phyloP scores from a whole-genome alignment of 2,113 vertebrate species.

The Vulpes vulpes region DNA sequence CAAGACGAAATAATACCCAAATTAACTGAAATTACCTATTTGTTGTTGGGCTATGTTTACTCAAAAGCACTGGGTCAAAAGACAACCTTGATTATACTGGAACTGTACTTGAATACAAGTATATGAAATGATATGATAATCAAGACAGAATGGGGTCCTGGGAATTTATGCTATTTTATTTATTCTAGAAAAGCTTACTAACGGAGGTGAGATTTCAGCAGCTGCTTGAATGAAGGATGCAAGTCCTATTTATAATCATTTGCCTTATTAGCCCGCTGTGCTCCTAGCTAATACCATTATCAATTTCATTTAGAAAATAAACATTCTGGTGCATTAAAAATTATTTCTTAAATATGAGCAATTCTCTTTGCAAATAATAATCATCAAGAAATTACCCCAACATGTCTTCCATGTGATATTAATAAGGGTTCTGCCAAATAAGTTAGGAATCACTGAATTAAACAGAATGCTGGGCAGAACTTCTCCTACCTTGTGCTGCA shows the following conservation, averaged over 20 bases:
- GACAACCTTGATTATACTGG: background rate
- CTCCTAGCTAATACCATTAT: conserved; percentile 46
- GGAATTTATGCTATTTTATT: conserved; percentile 48
- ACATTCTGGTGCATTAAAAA: conserved; percentile 31
- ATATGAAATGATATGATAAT: conserved; percentile 50
- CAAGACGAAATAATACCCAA: background rate
- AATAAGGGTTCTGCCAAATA: background rate
- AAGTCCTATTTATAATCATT: conserved; percentile 46
- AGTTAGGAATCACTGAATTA: background rate
- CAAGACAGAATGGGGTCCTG: conserved; percentile 14
- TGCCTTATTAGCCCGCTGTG: background rate
- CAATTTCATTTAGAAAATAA: conserved; percentile 59
- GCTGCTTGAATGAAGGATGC: conserved; percentile 47
- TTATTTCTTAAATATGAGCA: conserved; percentile 42
- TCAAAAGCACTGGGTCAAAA: conserved; percentile 55
- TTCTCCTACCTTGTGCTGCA: background rate
- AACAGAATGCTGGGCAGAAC: background rate
- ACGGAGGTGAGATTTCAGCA: conserved; percentile 28
- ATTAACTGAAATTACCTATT: conserved; percentile 19
- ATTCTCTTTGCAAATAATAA: conserved; percentile 56
- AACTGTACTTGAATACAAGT: conserved; percentile 27
- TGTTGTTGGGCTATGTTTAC: background rate
- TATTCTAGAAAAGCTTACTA: conserved; percentile 52
- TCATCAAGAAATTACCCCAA: conserved; percentile 36
- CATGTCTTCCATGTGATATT: background rate